Conservation (phyloP, 2,888 invertebrate species). For the Philhelius pedissequus region DNA sequence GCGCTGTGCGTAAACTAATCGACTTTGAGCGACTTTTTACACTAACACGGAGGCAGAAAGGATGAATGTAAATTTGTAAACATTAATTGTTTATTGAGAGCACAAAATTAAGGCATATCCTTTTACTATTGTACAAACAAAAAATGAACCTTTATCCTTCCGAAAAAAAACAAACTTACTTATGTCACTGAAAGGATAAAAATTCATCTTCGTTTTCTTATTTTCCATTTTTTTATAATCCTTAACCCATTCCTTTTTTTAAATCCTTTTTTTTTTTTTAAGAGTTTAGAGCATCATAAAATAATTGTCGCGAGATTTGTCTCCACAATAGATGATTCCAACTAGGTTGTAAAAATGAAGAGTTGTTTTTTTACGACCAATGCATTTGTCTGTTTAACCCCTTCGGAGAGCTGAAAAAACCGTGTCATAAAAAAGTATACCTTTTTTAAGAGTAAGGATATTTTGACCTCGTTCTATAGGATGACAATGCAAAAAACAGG, state of each 20-base stretch:
- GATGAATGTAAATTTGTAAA: slow-evolving; percentile 8
- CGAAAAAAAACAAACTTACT: slow-evolving; percentile 43
- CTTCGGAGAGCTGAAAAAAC: slow-evolving; percentile 29
- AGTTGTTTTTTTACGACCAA: slow-evolving; percentile 31
- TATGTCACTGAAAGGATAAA: slow-evolving; percentile 42
- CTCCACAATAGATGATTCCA: slow-evolving; percentile 37
- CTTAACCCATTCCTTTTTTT: slow-evolving; percentile 56
- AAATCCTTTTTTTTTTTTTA: slow-evolving; percentile 46
- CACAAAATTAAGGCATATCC: slow-evolving; percentile 32
- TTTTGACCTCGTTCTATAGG: slow-evolving; percentile 45
- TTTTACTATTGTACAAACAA: neutral
- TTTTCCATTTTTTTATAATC: neutral
- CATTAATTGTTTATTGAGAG: slow-evolving; percentile 43
- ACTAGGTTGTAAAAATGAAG: neutral
- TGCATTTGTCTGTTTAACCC: slow-evolving; percentile 58
- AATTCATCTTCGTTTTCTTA: neutral
- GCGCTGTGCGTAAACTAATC: slow-evolving; percentile 40
- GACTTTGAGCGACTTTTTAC: slow-evolving; percentile 64
- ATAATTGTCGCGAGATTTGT: slow-evolving; percentile 65
- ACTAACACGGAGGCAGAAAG: slow-evolving; percentile 47
- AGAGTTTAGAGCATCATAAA: slow-evolving; percentile 27
- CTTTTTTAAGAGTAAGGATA: slow-evolving; percentile 20
- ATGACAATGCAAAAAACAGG: slow-evolving; percentile 60
- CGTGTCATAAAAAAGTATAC: slow-evolving; percentile 28
- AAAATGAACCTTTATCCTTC: neutral